Evolutionary conservation across 2,113 vertebrate genomes (phyloP).

Genomic region (Excalfactoria chinensis): DNA sequence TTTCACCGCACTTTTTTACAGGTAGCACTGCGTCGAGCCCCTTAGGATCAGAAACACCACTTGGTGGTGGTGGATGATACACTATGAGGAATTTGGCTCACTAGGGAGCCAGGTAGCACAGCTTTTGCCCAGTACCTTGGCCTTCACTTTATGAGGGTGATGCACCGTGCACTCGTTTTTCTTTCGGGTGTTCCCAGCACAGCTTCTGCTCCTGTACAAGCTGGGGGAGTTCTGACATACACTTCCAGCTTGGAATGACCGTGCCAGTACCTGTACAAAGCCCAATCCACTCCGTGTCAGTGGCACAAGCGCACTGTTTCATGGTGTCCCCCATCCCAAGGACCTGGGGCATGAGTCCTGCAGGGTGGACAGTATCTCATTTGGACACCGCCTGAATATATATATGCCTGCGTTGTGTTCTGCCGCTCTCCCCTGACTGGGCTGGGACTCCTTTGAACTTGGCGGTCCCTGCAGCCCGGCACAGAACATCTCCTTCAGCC

Average conservation of each 20-base stretch:
- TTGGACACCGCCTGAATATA: accelerated
- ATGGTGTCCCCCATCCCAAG: not conserved
- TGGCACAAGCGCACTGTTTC: not conserved
- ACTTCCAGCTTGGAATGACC: accelerated
- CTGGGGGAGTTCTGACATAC: not conserved
- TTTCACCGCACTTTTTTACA: not conserved
- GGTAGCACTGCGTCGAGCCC: not conserved
- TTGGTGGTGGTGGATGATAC: accelerated
- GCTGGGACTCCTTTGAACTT: not conserved
- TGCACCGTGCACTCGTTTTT: not conserved
- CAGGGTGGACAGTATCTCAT: not conserved
- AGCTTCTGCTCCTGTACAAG: not conserved
- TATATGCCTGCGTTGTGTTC: no score
- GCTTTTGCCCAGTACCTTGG: not conserved
- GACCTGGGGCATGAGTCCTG: not conserved
- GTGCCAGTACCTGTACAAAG: not conserved
- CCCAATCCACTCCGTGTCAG: accelerated
- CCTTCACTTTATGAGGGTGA: not conserved
- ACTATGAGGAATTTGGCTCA: not conserved
- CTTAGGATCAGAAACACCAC: not conserved
- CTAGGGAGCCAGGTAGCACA: not conserved
- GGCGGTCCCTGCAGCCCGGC: not conserved
- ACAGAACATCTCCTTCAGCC: accelerated
- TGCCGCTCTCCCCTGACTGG: not conserved
- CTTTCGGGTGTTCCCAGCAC: not conserved